Conservation (phyloP, 1,140 invertebrate species). For the Nasonia giraulti region DNA sequence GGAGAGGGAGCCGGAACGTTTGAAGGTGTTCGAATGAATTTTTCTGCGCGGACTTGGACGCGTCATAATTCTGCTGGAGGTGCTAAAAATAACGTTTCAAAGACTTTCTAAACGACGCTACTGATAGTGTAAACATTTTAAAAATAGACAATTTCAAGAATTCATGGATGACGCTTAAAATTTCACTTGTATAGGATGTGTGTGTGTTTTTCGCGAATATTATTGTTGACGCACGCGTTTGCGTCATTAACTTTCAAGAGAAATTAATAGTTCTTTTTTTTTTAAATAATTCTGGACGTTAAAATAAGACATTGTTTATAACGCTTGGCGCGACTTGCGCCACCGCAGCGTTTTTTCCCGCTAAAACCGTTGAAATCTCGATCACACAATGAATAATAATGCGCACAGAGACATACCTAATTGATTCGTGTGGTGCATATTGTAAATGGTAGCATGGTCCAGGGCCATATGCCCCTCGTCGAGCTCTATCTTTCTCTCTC, state of each 20-base stretch:
- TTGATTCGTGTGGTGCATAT: slow-evolving; percentile 71
- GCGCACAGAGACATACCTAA: slow-evolving; percentile 63
- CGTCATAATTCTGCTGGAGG: neutral
- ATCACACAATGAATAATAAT: neutral
- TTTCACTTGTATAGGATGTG: neutral
- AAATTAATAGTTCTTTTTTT: neutral
- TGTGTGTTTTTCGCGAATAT: neutral
- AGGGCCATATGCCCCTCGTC: slow-evolving; percentile 66
- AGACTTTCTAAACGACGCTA: neutral
- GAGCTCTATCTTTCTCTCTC: neutral
- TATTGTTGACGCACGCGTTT: neutral
- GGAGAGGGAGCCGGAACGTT: too few species aligned
- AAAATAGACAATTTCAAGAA: neutral
- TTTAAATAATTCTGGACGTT: neutral
- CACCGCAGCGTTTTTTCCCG: neutral
- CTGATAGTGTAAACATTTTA: slow-evolving; percentile 3
- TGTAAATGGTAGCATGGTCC: slow-evolving; percentile 69
- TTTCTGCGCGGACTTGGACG: too few species aligned
- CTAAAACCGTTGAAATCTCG: too few species aligned
- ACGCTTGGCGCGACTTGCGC: neutral
- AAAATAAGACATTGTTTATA: too few species aligned
- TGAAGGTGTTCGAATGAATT: too few species aligned
- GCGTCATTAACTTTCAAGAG: neutral
- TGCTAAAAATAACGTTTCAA: neutral
- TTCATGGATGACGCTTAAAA: neutral